Evolutionary conservation across 2,888 invertebrate genomes (phyloP).

Genomic region (Drosophila antonietae): DNA sequence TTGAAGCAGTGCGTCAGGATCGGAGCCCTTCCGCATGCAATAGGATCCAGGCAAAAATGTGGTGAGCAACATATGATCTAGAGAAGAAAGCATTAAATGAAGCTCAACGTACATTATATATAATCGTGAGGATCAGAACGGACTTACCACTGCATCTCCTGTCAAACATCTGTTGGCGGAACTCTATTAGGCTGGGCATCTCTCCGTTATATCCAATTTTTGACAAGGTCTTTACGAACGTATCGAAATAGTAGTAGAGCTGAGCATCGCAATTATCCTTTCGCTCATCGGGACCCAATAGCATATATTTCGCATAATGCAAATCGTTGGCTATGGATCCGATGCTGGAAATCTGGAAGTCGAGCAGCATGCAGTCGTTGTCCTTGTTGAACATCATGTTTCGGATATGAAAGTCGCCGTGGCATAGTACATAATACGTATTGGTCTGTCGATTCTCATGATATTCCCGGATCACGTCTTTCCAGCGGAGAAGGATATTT

Average conservation of each 20-base stretch:
- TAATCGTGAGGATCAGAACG: slow-evolving; percentile 18
- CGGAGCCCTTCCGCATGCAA: slow-evolving; percentile 16
- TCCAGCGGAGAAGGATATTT: slow-evolving; percentile 27
- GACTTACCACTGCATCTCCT: slow-evolving; percentile 58
- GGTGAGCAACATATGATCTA: slow-evolving; percentile 37
- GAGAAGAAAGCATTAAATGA: background rate
- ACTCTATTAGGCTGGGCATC: slow-evolving; percentile 53
- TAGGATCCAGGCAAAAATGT: slow-evolving; percentile 33
- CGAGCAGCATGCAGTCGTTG: slow-evolving; percentile 69
- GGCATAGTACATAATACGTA: slow-evolving; percentile 65
- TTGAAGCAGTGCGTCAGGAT: slow-evolving; percentile 15
- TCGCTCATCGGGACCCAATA: slow-evolving; percentile 56
- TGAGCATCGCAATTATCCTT: slow-evolving; percentile 52
- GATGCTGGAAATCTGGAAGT: slow-evolving; percentile 67
- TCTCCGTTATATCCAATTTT: slow-evolving; percentile 58
- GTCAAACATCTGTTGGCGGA: slow-evolving; percentile 52
- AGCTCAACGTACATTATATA: background rate
- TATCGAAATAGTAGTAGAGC: slow-evolving; percentile 63
- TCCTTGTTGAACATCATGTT: slow-evolving; percentile 73
- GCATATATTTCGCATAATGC: slow-evolving; percentile 61
- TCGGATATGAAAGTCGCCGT: slow-evolving; percentile 72
- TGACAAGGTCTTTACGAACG: slow-evolving; percentile 54
- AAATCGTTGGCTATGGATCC: slow-evolving; percentile 65
- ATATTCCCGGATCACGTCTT: slow-evolving; percentile 42
- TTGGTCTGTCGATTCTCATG: slow-evolving; percentile 43